These are phyloP conservation scores for Andricus curvator DNA, from an alignment of 2,888 invertebrate genomes.

Conservation along the genomic window DNA sequence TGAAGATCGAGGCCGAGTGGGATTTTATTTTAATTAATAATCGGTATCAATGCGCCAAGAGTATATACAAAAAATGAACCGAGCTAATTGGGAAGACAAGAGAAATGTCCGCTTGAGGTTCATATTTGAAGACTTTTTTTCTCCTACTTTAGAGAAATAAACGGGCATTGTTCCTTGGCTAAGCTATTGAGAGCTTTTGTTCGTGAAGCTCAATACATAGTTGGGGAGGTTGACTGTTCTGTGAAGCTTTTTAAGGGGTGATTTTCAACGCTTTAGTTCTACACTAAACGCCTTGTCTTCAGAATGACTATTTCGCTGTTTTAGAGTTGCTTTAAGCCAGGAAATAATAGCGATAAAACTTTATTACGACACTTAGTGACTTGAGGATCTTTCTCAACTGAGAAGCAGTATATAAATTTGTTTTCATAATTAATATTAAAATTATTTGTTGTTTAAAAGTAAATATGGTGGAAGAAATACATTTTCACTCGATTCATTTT, in stretches of 20 bases:
- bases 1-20: background rate
- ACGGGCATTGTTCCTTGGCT: constrained; percentile 27
- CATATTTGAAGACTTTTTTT: constrained; percentile 22
- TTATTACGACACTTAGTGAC: background rate
- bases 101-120: constrained; percentile 4
- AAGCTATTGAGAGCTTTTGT: constrained; percentile 36
- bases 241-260: background rate
- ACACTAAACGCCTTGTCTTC: constrained; percentile 12
- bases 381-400: background rate
- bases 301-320: background rate
- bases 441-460: no score
- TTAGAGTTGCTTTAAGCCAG: background rate
- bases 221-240: background rate
- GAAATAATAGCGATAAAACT: background rate
- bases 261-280: constrained; percentile 9
- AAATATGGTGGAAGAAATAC: no score
- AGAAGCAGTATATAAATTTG: background rate
- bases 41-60: background rate
- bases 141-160: constrained; percentile 23
- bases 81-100: constrained; percentile 4
- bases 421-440: background rate
- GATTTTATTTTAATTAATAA: background rate
- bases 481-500: no score
- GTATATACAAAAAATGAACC: background rate
- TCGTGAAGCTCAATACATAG: constrained; percentile 23